These are phyloP conservation scores for Austrofundulus limnaeus DNA, from an alignment of 2,113 vertebrate genomes.

Conservation along the genomic window DNA sequence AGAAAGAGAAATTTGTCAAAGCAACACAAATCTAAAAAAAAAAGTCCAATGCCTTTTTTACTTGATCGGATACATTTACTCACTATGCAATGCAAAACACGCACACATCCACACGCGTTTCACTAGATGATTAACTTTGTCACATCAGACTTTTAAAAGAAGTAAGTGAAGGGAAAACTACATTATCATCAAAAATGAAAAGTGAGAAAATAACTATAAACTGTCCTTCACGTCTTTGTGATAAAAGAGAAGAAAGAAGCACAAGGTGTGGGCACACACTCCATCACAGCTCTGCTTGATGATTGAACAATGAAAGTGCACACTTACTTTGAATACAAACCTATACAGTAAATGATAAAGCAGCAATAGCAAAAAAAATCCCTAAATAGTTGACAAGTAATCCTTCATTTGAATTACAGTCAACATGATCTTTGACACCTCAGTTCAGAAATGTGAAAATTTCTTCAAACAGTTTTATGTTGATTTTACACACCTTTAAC, in stretches of 20 bases:
- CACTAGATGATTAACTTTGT: slow-evolving; percentile 30
- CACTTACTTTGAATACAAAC: background rate
- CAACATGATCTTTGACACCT: background rate
- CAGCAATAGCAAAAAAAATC: background rate
- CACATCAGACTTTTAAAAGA: slow-evolving; percentile 29
- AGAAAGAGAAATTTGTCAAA: background rate
- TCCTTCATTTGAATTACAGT: background rate
- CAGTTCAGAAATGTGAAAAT: too few species aligned
- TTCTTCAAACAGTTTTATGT: too few species aligned
- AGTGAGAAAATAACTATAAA: slow-evolving; percentile 25
- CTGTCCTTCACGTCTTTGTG: slow-evolving; percentile 36
- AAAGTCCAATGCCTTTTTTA: background rate
- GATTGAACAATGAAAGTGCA: slow-evolving; percentile 7
- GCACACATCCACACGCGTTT: background rate
- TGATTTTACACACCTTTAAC: too few species aligned
- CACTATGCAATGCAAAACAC: background rate
- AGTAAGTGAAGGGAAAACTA: slow-evolving; percentile 10
- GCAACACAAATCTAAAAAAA: background rate
- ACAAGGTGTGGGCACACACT: background rate
- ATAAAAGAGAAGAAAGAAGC: slow-evolving; percentile 31
- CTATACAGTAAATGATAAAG: background rate
- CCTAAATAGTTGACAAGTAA: background rate
- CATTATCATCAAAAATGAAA: slow-evolving; percentile 22
- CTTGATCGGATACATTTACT: background rate
- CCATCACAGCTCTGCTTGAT: background rate